Evolutionary conservation across 37 sponge, comb jelly and placozoan species (phyloP), one percentile per base, ranked within the genome.

Genomic region (Diacarnus erythraeanus): DNA sequence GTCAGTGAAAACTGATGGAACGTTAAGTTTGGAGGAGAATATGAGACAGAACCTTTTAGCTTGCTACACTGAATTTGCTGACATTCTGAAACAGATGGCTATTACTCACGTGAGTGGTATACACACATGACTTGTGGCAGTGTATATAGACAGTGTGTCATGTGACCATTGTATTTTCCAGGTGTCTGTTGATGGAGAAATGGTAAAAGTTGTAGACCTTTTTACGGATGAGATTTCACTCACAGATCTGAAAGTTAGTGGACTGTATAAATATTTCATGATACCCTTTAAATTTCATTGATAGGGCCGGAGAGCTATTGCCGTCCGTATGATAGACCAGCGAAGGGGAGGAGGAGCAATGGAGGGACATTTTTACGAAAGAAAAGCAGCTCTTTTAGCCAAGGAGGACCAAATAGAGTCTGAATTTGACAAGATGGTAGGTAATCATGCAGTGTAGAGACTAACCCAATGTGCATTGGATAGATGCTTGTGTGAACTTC

Each of bases 351-450:
- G 66, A 54, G 41, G 1, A 15, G 17, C 81, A 54, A 71, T 56
- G 18, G 80, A 86, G 36, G 91, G 91, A 25, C 79, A 82, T 37
- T 82, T 85, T 23, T 74, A 91, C 33, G 91, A 91, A 59, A 82
- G 54, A 42, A 91, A 91, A 81, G 83, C 86, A 23, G 37, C 89
- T 57, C 78, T 93, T 0, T 59, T 93, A 33, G 60, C 79, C 0
- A 84, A 77, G 63, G 93, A 93, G 81, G 93, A 93, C 64, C 80
- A 88, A 58, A 88, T 93, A 59, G 93, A 93, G 43, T 56, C 83
- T 20, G 84, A 85, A 18, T 85, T 88, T 78, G 90, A 88, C 73
- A 74, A 80, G 41, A 81, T 89, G 85, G 93, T 93, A 20, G 5
- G 10, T 37, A 35, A 36, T 69, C 35, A 69, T 35, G 5, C 9